These are phyloP conservation scores for Mustela nigripes DNA, from an alignment of 2,113 vertebrate genomes.

Conservation along the genomic window DNA sequence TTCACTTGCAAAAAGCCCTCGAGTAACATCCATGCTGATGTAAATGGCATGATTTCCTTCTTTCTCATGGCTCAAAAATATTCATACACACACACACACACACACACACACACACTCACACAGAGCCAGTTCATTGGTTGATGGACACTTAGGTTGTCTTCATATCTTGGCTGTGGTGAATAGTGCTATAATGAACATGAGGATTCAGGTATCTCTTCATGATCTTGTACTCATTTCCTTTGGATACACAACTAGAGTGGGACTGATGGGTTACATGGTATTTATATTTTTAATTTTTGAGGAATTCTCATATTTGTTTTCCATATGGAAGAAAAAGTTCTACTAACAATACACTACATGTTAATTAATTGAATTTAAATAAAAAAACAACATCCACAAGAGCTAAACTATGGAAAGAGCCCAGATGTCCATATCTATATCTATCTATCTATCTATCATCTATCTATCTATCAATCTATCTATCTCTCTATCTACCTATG, in stretches of 20 bases:
- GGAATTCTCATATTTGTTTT: neutral
- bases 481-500: too few relatives aligned
- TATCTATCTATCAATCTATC: too few relatives aligned
- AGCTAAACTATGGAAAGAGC: neutral
- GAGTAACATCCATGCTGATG: accelerated
- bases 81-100: neutral
- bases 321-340: neutral
- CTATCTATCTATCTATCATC: too few relatives aligned
- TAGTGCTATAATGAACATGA: neutral
- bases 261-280: neutral
- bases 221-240: neutral
- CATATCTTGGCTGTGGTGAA: neutral
- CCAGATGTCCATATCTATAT: neutral
- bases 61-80: neutral
- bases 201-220: neutral
- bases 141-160: neutral
- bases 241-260: neutral
- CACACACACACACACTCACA: neutral
- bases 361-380: neutral
- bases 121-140: neutral
- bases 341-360: neutral
- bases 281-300: neutral
- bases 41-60: neutral
- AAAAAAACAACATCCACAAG: neutral
- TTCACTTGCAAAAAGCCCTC: neutral